Evolutionary conservation across 2,888 invertebrate species (phyloP).

Genomic region (Parnassius mnemosyne): DNA sequence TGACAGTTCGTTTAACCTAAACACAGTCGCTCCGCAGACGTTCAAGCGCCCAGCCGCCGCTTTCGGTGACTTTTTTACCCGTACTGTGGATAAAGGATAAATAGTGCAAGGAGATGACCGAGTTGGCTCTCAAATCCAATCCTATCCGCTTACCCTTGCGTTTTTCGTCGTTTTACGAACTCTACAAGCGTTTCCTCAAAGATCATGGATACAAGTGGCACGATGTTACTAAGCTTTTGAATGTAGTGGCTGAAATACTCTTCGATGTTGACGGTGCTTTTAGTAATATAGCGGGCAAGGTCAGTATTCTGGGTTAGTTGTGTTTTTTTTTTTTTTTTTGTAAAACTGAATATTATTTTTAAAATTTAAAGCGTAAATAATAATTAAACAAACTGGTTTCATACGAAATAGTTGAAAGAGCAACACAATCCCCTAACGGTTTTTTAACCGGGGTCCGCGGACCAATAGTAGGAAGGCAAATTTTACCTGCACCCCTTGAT

Average conservation of each 20-base stretch:
- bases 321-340: constrained; percentile 26
- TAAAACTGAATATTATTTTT: neutral
- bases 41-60: constrained; percentile 63
- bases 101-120: constrained; percentile 57
- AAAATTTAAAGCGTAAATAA: too few species aligned
- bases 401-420: constrained; percentile 18
- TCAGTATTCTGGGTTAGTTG: constrained; percentile 47
- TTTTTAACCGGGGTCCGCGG: constrained; percentile 6
- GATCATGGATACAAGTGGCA: constrained; percentile 76
- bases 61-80: constrained; percentile 27
- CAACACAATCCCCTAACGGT: constrained; percentile 18
- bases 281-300: constrained; percentile 67
- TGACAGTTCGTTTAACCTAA: constrained; percentile 38
- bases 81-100: constrained; percentile 43
- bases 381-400: neutral
- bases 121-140: constrained; percentile 58
- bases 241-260: constrained; percentile 68
- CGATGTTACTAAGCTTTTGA: constrained; percentile 69
- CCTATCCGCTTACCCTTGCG: constrained; percentile 55
- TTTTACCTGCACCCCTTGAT: constrained; percentile 57
- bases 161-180: constrained; percentile 65
- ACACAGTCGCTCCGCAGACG: constrained; percentile 65
- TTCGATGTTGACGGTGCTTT: constrained; percentile 73
- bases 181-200: constrained; percentile 73
- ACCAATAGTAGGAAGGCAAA: constrained; percentile 20